Evolutionary conservation across 2,113 vertebrate species (phyloP).

Genomic region (Bufo gargarizans): DNA sequence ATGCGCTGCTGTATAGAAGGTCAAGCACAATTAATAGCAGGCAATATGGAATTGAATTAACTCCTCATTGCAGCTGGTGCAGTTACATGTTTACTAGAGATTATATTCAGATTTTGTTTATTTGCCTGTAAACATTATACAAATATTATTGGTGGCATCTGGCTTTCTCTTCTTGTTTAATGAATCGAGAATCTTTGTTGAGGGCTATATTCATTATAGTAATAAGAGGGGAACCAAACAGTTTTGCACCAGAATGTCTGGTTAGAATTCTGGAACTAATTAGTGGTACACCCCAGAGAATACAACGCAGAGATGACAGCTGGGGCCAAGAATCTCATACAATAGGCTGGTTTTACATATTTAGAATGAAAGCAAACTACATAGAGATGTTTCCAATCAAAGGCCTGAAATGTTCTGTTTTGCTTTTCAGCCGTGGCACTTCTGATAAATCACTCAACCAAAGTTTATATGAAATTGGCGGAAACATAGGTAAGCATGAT

Average conservation of each 20-base stretch:
- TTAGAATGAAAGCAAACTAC: conserved; percentile 11
- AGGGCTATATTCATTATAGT: conserved; percentile 22
- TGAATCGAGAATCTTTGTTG: conserved; percentile 2
- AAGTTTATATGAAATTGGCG: conserved; percentile 86
- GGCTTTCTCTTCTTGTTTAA: background rate
- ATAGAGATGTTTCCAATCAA: conserved; percentile 6
- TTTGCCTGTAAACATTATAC: background rate
- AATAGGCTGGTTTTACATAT: conserved; percentile 12
- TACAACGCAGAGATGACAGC: conserved; percentile 15
- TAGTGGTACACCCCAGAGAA: conserved; percentile 17
- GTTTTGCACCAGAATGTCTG: conserved; percentile 8
- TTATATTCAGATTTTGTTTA: background rate
- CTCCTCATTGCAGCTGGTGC: background rate
- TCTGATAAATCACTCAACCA: conserved; percentile 74
- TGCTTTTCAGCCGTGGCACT: conserved; percentile 64
- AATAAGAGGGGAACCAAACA: conserved; percentile 20
- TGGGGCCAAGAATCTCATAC: background rate
- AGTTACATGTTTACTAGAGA: background rate
- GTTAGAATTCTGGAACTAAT: conserved; percentile 35
- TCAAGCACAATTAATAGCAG: too few species aligned
- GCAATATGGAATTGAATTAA: background rate
- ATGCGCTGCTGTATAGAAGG: too few species aligned
- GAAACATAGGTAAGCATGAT: conserved; percentile 83
- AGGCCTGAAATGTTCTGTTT: conserved; percentile 27
- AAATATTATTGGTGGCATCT: conserved; percentile 20